phyloP scores from a whole-genome alignment of 2,888 invertebrate genomes.

The Hydroisotoma schaefferi region DNA sequence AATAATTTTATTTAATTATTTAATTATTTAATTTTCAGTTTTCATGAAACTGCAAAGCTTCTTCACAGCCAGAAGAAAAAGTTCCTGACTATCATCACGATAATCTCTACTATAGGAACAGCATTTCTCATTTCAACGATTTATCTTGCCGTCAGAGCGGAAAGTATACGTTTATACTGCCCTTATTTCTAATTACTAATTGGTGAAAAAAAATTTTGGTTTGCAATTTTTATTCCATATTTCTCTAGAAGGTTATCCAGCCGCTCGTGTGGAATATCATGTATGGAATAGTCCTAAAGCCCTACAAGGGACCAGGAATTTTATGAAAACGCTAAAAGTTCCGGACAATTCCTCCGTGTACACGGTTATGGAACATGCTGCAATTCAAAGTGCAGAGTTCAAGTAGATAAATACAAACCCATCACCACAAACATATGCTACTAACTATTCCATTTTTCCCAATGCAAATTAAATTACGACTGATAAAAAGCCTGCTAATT shows the following conservation, averaged over 20 bases:
- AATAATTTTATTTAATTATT: too few species aligned
- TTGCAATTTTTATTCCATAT: neutral
- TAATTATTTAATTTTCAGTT: too few species aligned
- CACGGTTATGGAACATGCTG: conserved; percentile 18
- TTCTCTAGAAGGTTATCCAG: neutral
- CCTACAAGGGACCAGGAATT: neutral
- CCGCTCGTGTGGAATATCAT: conserved; percentile 11
- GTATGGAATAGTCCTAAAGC: conserved; percentile 1
- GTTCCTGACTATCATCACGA: neutral
- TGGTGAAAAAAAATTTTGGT: neutral
- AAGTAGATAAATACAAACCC: too few species aligned
- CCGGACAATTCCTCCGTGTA: conserved; percentile 11
- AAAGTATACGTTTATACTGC: neutral
- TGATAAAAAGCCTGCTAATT: too few species aligned
- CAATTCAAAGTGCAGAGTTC: too few species aligned
- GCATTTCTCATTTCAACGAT: neutral
- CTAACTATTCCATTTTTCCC: too few species aligned
- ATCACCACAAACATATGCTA: too few species aligned
- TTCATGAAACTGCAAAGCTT: neutral
- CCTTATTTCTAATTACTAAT: neutral
- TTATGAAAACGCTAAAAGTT: neutral
- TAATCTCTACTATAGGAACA: neutral
- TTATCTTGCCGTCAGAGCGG: neutral
- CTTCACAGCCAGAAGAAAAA: neutral
- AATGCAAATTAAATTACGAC: too few species aligned